These are phyloP conservation scores for Cyrtonyx montezumae DNA, from an alignment of 2,113 vertebrate genomes.

Conservation along the genomic window DNA sequence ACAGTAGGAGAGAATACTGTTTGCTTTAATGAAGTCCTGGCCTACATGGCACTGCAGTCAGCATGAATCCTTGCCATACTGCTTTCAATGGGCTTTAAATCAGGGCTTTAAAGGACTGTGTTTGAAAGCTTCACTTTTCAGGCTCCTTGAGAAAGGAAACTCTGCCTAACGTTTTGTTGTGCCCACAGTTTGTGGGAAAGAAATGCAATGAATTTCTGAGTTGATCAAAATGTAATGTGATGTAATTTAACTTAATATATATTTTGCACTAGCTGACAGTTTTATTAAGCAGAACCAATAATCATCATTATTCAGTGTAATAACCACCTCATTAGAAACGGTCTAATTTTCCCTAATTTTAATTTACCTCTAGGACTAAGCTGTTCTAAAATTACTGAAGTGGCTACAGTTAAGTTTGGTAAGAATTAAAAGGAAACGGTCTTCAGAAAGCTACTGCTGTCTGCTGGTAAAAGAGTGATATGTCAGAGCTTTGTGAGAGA, in stretches of 20 bases:
- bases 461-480: conserved; percentile 40
- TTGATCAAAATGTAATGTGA: conserved; percentile 67
- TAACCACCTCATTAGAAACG: conserved; percentile 77
- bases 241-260: conserved; percentile 76
- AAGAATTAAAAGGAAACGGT: conserved; percentile 64
- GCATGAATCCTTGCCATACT: not conserved
- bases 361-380: conserved; percentile 76
- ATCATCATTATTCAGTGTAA: conserved; percentile 74
- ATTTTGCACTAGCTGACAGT: conserved; percentile 77
- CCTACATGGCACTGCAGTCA: not conserved
- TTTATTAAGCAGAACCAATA: conserved; percentile 82
- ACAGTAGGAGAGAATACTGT: not conserved
- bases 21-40: not conserved
- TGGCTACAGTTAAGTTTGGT: conserved; percentile 68
- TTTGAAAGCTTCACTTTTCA: conserved; percentile 46
- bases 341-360: conserved; percentile 78
- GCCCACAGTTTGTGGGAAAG: conserved; percentile 36
- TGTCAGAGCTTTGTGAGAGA: conserved; percentile 15
- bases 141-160: conserved; percentile 25
- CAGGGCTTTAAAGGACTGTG: not conserved
- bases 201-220: conserved; percentile 37
- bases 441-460: conserved; percentile 39
- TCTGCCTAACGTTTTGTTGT: conserved; percentile 1
- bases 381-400: conserved; percentile 63
- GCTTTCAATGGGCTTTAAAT: conserved; percentile 10